Conservation (phyloP, 2,113 vertebrate species). For the Salvator merianae region DNA sequence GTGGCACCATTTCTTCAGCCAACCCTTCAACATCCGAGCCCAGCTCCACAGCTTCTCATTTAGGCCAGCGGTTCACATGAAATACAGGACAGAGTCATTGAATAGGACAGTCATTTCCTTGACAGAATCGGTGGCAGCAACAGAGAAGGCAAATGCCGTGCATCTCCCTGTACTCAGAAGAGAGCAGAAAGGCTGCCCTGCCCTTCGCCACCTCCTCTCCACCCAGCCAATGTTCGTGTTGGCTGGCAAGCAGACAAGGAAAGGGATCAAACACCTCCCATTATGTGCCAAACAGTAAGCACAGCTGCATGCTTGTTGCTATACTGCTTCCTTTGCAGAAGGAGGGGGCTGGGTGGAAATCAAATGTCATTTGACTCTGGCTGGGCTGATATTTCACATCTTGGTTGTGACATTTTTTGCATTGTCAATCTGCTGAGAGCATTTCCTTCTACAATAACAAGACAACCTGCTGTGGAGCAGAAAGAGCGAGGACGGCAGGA, state of each 20-base stretch:
- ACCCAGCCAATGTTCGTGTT: constrained; percentile 19
- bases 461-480: constrained; percentile 14
- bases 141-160: not conserved
- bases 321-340: not conserved
- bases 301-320: constrained; percentile 28
- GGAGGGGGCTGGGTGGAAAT: not conserved
- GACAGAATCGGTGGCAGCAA: not conserved
- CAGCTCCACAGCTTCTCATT: not conserved
- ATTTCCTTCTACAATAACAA: constrained; percentile 24
- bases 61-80: constrained; percentile 3
- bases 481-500: not conserved
- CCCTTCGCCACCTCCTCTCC: constrained; percentile 16
- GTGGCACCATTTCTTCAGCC: not conserved
- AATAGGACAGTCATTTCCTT: constrained; percentile 1
- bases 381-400: constrained; percentile 28
- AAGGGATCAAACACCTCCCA: constrained; percentile 34
- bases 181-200: not conserved
- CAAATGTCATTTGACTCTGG: constrained; percentile 30
- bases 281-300: constrained; percentile 11
- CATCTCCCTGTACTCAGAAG: not conserved
- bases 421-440: not conserved
- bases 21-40: not conserved
- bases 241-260: constrained; percentile 11
- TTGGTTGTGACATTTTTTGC: constrained; percentile 8
- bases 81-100: not conserved